Evolutionary conservation across 2,888 invertebrate genomes (phyloP), one percentile per base, ranked within the genome.

Genomic region (Vanessa cardui): DNA sequence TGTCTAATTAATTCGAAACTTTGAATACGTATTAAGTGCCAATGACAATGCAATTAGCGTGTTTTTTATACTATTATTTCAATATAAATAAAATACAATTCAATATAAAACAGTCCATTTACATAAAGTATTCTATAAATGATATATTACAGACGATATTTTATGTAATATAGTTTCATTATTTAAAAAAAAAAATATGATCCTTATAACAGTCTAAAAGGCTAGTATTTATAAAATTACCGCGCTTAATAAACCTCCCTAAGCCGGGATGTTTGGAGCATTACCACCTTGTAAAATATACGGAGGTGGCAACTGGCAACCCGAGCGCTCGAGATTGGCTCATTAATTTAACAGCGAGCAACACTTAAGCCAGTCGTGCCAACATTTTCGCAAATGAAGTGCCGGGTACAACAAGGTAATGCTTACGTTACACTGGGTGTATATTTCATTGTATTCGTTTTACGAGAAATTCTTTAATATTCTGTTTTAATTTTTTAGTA

Each of bases 291-390:
- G 88, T 92, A 89, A 90, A 90, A 88, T 90, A 90, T 89, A 78
- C 75, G 83, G 84, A 87, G 88, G 88, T 85, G 84, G 85, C 80
- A 85, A 66, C 66, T 56, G 66, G 66, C 54, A 61, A 80, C 85
- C 84, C 86, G 81, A 82, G 82, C 81, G 82, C 80, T 82, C 78
- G 81, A 91, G 90, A 92, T 92, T 92, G 92, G 86, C 92, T 92
- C 92, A 92, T 92, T 91, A 90, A 91, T 92, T 92, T 92, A 89
- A 91, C 90, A 90, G 86, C 89, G 87, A 84, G 91, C 90, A 90
- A 91, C 92, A 89, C 90, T 92, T 90, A 90, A 89, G 89, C 89
- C 84, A 86, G 87, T 83, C 85, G 83, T 85, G 88, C 88, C 88
- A 89, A 87, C 89, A 88, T 90, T 90, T 83, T 87, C 88, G 85